Base-by-base conservation (phyloP, 2,888 invertebrate genomes). In the Ypsolopha scabrella region DNA sequence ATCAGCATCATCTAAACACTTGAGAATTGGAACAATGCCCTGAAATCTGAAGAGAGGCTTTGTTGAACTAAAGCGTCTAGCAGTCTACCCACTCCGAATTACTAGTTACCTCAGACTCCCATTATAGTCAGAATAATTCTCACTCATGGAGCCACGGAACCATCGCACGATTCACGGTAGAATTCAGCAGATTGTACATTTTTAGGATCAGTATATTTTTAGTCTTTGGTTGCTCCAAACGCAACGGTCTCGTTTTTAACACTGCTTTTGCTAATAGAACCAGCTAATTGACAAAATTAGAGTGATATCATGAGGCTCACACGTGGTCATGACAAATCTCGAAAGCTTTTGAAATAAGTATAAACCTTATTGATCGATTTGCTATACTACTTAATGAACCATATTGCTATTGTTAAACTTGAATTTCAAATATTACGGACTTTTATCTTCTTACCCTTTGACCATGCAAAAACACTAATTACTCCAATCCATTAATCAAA, bases 261-360 rank as follows among this genome's bases (percentile, higher is more conserved):
- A 69, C 66, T 74, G 78, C 80, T 72, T 68, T 55, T 58, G 59
- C 65, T 65, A 73, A 76, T 75, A 63, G 65, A 60, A 61, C 24
- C 24, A 24, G 24, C 60, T 78, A 80, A 81, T 74, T 70, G 64
- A 57, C 59, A 58, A 63, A 75, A 80, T 77, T 72, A 68, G 69
- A 64, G 54, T 79, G 76, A 77, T 79, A 78, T 79, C 78, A 73
- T 67, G 70, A 70, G 68, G 63, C 68, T 80, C 75, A 68, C 79
- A 73, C 76, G 24, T 41, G 49, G 33, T 49, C 36, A 48, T 36
- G 36, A 48, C 34, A 48, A 48, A 48, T 8, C 7, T 36, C 36
- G 34, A 10, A 34, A 10, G 14, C 14, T 36, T 43, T 24, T 43
- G 8, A 43, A 43, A 24, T 9, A 13, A 11, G 43, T 24, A 43